Evolutionary conservation across 2,797 vertebrate genomes (phyloP).

Genomic region (Darevskia nairensis): DNA sequence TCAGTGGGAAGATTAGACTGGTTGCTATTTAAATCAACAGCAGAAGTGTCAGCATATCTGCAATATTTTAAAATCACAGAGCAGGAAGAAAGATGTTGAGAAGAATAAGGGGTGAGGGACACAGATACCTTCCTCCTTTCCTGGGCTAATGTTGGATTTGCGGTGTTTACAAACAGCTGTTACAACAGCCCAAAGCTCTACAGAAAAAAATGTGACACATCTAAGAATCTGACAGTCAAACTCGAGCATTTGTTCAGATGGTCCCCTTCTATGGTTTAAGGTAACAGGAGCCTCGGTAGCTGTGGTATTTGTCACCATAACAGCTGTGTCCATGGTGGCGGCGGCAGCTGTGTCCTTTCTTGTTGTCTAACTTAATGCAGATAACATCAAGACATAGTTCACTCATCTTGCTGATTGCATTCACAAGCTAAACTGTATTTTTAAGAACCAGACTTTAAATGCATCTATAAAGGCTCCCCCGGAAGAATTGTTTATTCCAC

Average conservation of each 20-base stretch:
- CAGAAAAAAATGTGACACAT: conserved; percentile 74
- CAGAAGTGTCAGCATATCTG: conserved; percentile 67
- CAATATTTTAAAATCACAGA: conserved; percentile 62
- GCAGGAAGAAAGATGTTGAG: conserved; percentile 60
- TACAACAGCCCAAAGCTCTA: conserved; percentile 64
- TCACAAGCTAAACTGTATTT: conserved; percentile 36
- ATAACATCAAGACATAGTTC: conserved; percentile 52
- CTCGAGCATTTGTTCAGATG: conserved; percentile 70
- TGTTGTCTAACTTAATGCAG: conserved; percentile 40
- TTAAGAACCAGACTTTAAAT: not conserved
- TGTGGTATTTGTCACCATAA: conserved; percentile 72
- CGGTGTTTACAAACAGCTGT: conserved; percentile 81
- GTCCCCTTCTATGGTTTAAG: conserved; percentile 69
- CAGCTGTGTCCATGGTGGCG: conserved; percentile 70
- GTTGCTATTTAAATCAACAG: conserved; percentile 75
- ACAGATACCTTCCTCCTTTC: conserved; percentile 50
- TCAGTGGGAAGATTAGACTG: conserved; percentile 69
- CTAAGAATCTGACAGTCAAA: conserved; percentile 74
- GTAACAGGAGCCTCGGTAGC: conserved; percentile 70
- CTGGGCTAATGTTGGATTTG: conserved; percentile 57
- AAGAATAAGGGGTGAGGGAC: not conserved
- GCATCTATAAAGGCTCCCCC: not conserved
- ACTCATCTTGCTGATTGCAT: conserved; percentile 48
- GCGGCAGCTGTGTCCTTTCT: conserved; percentile 53
- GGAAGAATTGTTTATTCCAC: too few relatives aligned